A percentile compares a stretch with the other conserved stretches of the same genome.
Evolutionary conservation across 1,140 invertebrate genomes (phyloP).

Genomic region (Procambarus clarkii): DNA sequence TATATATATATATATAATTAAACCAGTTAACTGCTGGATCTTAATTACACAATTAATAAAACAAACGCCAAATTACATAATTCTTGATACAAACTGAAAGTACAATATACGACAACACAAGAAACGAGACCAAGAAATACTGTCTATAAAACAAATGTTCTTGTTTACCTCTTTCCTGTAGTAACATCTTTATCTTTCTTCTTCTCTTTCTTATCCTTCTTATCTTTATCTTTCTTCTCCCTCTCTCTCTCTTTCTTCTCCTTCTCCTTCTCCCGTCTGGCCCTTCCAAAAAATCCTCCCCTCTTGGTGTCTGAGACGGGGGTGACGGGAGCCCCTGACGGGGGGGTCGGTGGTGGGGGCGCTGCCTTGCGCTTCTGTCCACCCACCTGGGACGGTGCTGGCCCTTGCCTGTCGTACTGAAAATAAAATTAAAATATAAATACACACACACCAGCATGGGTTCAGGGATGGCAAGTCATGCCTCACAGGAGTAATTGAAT

Average conservation of each 20-base stretch:
- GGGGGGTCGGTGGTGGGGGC: conserved; percentile 7
- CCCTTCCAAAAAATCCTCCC: conserved; percentile 36
- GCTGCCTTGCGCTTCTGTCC: conserved; percentile 22
- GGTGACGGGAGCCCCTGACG: background rate
- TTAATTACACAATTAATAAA: no score
- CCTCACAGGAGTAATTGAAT: no score
- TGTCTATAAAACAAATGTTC: no score
- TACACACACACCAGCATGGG: no score
- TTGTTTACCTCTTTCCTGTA: conserved; percentile 18
- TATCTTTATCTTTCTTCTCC: background rate
- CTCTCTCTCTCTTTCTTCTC: background rate
- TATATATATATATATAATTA: no score
- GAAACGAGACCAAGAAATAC: no score
- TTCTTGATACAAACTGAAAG: no score
- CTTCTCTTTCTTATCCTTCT: conserved; percentile 31
- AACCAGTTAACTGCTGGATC: no score
- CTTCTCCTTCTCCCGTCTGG: conserved; percentile 4
- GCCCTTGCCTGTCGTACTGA: conserved; percentile 36
- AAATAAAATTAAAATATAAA: no score
- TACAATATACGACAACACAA: no score
- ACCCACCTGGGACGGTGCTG: background rate
- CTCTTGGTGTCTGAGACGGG: conserved; percentile 18
- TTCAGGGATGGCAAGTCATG: no score
- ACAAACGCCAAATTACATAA: no score
- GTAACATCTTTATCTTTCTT: background rate